Percentiles rank a stretch among this genome's conserved stretches.
These are phyloP conservation scores for Brienomyrus brachyistius DNA, from an alignment of 2,113 vertebrate genomes.

Conservation along the genomic window DNA sequence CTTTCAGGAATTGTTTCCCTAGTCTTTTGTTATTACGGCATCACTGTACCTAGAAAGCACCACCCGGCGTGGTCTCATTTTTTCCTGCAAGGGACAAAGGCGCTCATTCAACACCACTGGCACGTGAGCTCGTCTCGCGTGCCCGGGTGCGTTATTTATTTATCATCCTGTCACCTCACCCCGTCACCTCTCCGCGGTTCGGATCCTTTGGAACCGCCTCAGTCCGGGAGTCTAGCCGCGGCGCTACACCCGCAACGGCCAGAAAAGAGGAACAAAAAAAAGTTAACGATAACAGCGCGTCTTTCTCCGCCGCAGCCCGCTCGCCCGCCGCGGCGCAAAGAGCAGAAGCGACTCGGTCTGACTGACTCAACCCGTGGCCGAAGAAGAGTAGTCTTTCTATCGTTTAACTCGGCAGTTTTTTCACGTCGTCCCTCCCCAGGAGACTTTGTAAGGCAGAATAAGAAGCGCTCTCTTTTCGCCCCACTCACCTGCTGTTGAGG, in stretches of 20 bases:
- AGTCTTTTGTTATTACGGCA: constrained; percentile 23
- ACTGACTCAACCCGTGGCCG: neutral
- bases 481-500: constrained; percentile 64
- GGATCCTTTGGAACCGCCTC: constrained; percentile 15
- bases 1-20: constrained; percentile 17
- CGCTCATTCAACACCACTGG: neutral
- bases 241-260: neutral
- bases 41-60: neutral
- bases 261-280: constrained; percentile 31
- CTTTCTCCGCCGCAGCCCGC: neutral
- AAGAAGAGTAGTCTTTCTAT: constrained; percentile 11
- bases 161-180: neutral
- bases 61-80: neutral
- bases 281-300: constrained; percentile 25
- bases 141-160: neutral
- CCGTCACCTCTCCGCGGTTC: neutral
- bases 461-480: constrained; percentile 19
- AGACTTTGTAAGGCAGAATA: constrained; percentile 12
- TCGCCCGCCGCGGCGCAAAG: neutral
- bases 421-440: constrained; percentile 17
- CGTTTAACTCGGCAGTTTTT: constrained; percentile 22
- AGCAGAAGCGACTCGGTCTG: neutral
- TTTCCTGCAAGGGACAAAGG: neutral
- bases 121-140: neutral
- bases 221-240: constrained; percentile 39